phyloP scores from a whole-genome alignment of 2,797 vertebrate species.

The Girardinus metallicus region DNA sequence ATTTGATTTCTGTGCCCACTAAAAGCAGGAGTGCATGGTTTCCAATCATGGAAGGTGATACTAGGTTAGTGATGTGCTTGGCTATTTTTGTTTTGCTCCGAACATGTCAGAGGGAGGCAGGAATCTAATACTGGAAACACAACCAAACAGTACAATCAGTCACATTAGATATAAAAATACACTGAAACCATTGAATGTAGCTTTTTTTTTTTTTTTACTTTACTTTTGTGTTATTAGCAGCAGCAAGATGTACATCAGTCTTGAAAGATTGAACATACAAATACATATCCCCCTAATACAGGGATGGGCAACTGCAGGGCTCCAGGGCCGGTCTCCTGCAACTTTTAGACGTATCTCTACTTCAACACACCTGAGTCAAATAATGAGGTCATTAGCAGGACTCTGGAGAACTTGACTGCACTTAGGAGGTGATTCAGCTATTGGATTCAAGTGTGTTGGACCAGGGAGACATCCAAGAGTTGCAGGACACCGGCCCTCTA shows the following conservation, averaged over 20 bases:
- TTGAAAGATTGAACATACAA: not conserved
- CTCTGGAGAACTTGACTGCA: no score
- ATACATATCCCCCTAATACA: not conserved
- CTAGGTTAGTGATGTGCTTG: not conserved
- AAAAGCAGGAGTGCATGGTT: slow-evolving; percentile 37
- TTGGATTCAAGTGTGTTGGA: no score
- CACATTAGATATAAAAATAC: not conserved
- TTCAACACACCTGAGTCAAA: no score
- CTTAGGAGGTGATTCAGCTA: no score
- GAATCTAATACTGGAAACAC: not conserved
- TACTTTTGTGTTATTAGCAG: not conserved
- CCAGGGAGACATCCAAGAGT: no score
- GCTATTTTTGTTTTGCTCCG: not conserved
- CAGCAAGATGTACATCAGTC: not conserved
- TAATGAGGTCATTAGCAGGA: no score
- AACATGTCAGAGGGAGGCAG: not conserved
- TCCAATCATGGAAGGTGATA: slow-evolving; percentile 32
- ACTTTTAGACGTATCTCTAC: no score
- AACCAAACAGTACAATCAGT: not conserved
- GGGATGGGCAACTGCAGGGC: no score
- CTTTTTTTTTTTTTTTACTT: not conserved
- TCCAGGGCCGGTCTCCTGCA: no score
- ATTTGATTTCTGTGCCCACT: slow-evolving; percentile 30
- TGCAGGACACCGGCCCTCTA: no score
- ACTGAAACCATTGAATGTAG: not conserved